Evolutionary conservation across 2,797 vertebrate species (phyloP).

Genomic region (Masticophis lateralis): DNA sequence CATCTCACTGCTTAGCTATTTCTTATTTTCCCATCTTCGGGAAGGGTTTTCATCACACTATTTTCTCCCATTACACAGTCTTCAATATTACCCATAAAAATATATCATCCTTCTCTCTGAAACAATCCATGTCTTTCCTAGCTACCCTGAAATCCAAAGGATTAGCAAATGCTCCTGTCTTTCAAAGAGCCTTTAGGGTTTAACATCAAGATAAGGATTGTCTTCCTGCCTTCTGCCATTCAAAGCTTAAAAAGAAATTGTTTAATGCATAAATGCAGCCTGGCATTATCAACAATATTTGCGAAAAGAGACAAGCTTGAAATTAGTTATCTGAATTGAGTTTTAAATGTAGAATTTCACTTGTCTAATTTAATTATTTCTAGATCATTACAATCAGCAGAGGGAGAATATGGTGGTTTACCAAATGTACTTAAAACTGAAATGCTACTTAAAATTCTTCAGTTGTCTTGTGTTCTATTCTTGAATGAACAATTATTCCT

Average conservation of each 20-base stretch:
- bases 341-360: not conserved
- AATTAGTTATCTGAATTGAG: not conserved
- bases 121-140: not conserved
- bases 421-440: not conserved
- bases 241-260: not conserved
- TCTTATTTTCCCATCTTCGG: not conserved
- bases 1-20: not conserved
- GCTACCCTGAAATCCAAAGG: not conserved
- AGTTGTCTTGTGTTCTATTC: not conserved
- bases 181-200: not conserved
- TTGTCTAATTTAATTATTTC: not conserved
- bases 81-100: not conserved
- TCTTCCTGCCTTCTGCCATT: not conserved
- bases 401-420: not conserved
- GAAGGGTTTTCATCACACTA: not conserved
- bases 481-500: not conserved
- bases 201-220: not conserved
- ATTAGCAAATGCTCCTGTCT: not conserved
- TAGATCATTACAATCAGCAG: not conserved
- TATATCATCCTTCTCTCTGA: not conserved
- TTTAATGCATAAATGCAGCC: not conserved
- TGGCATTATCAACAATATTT: not conserved
- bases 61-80: not conserved
- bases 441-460: not conserved
- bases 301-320: not conserved